Conservation (phyloP, 2,888 invertebrate species). For the Tinea pellionella region DNA sequence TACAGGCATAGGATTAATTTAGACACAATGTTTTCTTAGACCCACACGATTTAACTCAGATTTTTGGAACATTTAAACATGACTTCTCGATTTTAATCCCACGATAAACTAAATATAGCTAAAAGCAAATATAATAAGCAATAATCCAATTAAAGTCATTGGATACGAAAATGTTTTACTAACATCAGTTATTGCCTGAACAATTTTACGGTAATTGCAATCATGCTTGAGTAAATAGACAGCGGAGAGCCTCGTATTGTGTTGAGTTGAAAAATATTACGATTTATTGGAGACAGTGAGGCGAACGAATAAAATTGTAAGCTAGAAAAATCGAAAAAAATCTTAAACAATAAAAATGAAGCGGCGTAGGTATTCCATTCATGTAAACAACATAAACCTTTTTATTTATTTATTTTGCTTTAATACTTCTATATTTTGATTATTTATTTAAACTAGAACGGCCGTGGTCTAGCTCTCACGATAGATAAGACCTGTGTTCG, state of each 20-base stretch:
- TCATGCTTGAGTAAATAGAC: conserved; percentile 25
- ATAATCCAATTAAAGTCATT: too few species aligned
- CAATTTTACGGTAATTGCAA: neutral
- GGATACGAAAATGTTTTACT: too few species aligned
- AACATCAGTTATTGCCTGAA: neutral
- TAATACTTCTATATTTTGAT: neutral
- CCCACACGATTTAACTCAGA: too few species aligned
- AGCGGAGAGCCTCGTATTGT: conserved; percentile 24
- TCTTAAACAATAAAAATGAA: conserved; percentile 16
- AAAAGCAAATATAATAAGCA: too few species aligned
- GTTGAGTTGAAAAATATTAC: conserved; percentile 37
- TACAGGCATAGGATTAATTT: too few species aligned
- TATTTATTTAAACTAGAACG: neutral
- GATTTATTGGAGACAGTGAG: conserved; percentile 46
- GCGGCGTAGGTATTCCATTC: conserved; percentile 14
- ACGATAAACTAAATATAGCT: too few species aligned
- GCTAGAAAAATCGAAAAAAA: conserved; percentile 1
- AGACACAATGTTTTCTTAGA: too few species aligned
- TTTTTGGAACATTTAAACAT: too few species aligned
- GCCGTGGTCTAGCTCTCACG: neutral
- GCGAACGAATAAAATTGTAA: conserved; percentile 19
- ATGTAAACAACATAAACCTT: conserved; percentile 7
- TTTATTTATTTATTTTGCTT: neutral
- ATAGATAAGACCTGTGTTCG: too few species aligned
- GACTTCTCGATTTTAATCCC: too few species aligned